Base-by-base conservation (phyloP, 1,140 invertebrate genomes). In the Cydia fagiglandana region DNA sequence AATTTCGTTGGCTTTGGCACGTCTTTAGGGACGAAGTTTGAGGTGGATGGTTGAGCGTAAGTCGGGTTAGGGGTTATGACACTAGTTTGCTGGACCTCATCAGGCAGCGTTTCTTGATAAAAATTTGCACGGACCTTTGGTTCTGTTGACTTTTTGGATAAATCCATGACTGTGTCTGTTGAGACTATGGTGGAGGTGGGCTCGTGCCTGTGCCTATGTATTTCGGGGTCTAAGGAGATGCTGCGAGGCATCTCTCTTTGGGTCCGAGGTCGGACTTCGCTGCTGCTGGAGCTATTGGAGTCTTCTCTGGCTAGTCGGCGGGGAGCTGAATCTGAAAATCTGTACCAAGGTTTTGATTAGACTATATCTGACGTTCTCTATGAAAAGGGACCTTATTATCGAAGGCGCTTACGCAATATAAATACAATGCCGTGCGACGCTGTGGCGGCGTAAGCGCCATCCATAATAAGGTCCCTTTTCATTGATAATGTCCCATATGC, bases 221-320 rank as follows among this genome's bases (percentile, higher is more conserved):
- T 64, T 6, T 87, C 86, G 5, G 82, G 78, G 15, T 91, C 87
- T 0, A 78, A 56, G 2, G 85, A 88, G 6, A 84, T 74, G 0
- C 75, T 77, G 15, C 84, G 75, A 9, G 87, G 73, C 15, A 77
- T 78, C 4, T 87, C 85, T 64, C 78, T 80, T 7, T 80, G 68
- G 4, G 79, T 75, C 64, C 79, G 77, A 77, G 74, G 75, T 80
- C 81, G 85, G 10, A 89, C 73, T 74, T 92, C 91, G 0, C 81
- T 87, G 73, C 91, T 90, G 76, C 87, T 91, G 0, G 91, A 92
- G 64, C 89, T 91, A 79, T 88, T 92, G 0, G 89, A 92, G 76
- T 91, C 89, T 74, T 88, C 86, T 66, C 89, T 79, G 17, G 82
- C 88, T 81, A 91, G 82, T 74, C 84, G 83, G 12, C 87, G 79